Conservation (phyloP, 2,797 vertebrate genomes). For the Paguma larvata region DNA sequence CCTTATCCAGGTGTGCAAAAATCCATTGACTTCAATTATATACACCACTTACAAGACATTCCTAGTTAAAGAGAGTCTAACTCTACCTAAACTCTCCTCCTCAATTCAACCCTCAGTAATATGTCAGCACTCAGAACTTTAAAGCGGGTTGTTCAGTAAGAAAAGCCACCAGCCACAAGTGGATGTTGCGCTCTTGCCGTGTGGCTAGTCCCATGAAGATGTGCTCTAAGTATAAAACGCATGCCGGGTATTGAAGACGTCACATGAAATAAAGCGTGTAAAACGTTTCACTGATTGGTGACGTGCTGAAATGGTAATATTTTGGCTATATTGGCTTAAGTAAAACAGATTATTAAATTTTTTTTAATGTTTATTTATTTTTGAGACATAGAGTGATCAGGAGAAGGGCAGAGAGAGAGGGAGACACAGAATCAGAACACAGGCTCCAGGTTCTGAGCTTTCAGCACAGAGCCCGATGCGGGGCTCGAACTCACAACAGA, state of each 20-base stretch:
- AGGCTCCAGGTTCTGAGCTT: too few species aligned
- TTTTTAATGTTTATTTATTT: too few species aligned
- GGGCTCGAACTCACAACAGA: too few species aligned
- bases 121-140: background rate
- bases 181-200: background rate
- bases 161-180: background rate
- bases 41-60: background rate
- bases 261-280: background rate
- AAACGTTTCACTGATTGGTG: background rate
- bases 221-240: background rate
- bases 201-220: background rate
- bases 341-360: slow-evolving; percentile 30
- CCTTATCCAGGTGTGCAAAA: background rate
- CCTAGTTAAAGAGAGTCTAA: background rate
- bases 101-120: background rate
- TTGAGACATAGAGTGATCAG: too few species aligned
- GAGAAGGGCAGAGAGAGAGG: too few species aligned
- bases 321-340: background rate
- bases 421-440: too few species aligned
- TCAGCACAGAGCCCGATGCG: too few species aligned
- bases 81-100: background rate
- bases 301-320: background rate
- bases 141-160: background rate
- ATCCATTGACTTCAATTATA: background rate
- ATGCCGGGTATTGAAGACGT: background rate